Evolutionary conservation across 2,113 vertebrate species (phyloP).

Genomic region (Pseudorasbora parva): DNA sequence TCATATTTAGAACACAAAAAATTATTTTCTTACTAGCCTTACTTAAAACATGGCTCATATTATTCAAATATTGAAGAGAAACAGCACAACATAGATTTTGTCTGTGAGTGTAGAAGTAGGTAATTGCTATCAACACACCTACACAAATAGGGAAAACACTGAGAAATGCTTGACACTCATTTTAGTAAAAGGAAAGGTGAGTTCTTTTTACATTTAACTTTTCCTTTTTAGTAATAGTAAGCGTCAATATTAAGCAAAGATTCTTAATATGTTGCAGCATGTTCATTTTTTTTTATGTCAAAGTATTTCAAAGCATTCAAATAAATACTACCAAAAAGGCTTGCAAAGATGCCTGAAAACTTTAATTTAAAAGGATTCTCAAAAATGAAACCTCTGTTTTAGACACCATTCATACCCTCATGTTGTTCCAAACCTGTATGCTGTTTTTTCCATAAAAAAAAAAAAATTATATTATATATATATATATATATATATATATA

Average conservation of each 20-base stretch:
- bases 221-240: no score
- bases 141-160: not conserved
- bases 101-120: not conserved
- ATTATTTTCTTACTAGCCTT: not conserved
- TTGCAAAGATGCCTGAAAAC: not conserved
- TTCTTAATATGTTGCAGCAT: not conserved
- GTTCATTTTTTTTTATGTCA: not conserved
- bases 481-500: no score
- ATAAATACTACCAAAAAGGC: not conserved
- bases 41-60: not conserved
- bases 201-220: not conserved
- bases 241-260: not conserved
- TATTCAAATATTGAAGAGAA: not conserved
- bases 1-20: not conserved
- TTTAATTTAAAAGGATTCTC: no score
- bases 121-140: not conserved
- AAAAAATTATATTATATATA: no score
- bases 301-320: not conserved
- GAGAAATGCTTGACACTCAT: not conserved
- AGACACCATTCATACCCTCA: no score
- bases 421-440: not conserved
- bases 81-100: not conserved
- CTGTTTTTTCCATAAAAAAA: not conserved
- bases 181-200: not conserved
- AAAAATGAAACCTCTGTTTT: no score